Conservation (phyloP, 1,140 invertebrate genomes). For the Nilaparvata lugens region DNA sequence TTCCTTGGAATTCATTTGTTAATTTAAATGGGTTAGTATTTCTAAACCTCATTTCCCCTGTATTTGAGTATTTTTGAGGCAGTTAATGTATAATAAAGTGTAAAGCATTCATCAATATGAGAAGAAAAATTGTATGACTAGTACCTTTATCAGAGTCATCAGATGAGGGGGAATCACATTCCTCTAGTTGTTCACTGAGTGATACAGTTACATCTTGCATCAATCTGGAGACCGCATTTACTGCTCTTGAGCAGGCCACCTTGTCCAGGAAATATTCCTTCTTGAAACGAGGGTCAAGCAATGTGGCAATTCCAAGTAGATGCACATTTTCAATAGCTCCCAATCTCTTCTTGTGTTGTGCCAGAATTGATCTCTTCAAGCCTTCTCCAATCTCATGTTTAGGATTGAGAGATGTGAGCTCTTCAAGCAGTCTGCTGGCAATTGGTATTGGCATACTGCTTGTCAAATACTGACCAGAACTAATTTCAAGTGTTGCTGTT, state of each 20-base stretch:
- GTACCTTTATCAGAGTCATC: too few species aligned
- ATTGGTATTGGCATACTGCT: slow-evolving; percentile 9
- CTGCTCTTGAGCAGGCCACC: not conserved
- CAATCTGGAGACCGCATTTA: not conserved
- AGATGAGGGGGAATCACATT: too few species aligned
- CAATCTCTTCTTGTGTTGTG: slow-evolving; percentile 5
- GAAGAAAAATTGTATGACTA: too few species aligned
- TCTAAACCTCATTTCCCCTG: too few species aligned
- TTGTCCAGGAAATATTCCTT: slow-evolving; percentile 24
- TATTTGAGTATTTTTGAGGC: too few species aligned
- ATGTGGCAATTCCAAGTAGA: slow-evolving; percentile 28
- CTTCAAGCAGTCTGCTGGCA: slow-evolving; percentile 2
- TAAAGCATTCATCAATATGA: too few species aligned
- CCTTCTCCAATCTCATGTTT: not conserved
- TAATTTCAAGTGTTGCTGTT: slow-evolving; percentile 6
- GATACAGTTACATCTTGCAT: not conserved
- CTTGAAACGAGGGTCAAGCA: slow-evolving; percentile 35
- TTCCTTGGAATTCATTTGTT: too few species aligned
- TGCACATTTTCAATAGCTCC: slow-evolving; percentile 23
- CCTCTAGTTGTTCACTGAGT: slow-evolving; percentile 4
- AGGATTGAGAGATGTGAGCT: slow-evolving; percentile 1
- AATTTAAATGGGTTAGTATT: too few species aligned
- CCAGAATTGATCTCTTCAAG: slow-evolving; percentile 5
- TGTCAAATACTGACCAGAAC: slow-evolving; percentile 11
- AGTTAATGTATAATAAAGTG: too few species aligned